A percentile compares a stretch with the other conserved stretches of the same genome.
Evolutionary conservation across 2,888 invertebrate genomes (phyloP).

Genomic region (Synergus umbraculus): DNA sequence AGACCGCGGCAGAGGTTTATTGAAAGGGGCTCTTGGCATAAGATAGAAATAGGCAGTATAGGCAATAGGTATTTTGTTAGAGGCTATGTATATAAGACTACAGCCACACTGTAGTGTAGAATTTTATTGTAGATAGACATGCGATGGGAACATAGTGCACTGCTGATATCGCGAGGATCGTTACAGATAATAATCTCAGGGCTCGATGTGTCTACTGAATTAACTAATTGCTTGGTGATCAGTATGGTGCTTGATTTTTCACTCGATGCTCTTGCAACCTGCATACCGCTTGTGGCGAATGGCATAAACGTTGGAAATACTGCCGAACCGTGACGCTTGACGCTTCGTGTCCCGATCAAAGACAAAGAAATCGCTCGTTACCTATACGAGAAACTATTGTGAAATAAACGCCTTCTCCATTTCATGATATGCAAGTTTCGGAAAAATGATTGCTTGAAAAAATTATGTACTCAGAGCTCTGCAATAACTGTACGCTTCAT

Average conservation of each 20-base stretch:
- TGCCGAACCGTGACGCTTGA: conserved; percentile 48
- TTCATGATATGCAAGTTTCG: background rate
- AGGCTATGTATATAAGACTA: background rate
- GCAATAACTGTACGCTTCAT: background rate
- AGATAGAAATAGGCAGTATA: conserved; percentile 24
- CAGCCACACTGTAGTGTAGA: background rate
- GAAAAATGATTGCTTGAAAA: background rate
- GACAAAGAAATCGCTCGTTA: conserved; percentile 54
- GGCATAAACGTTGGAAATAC: conserved; percentile 42
- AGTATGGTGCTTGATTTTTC: conserved; percentile 37
- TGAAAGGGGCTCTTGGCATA: conserved; percentile 24
- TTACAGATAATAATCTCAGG: conserved; percentile 51
- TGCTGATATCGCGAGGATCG: conserved; percentile 55
- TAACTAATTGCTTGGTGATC: conserved; percentile 54
- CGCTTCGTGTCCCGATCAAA: conserved; percentile 50
- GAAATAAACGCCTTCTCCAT: conserved; percentile 52
- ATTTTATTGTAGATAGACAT: conserved; percentile 19
- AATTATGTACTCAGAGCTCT: background rate
- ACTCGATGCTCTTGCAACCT: conserved; percentile 43
- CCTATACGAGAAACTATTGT: conserved; percentile 47
- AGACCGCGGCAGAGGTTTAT: conserved; percentile 24
- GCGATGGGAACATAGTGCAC: conserved; percentile 42
- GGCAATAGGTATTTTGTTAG: conserved; percentile 11
- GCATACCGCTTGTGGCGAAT: conserved; percentile 37
- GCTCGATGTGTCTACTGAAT: conserved; percentile 49